Evolutionary conservation across 1,140 invertebrate genomes (phyloP).

Genomic region (Lepidostoma basale): DNA sequence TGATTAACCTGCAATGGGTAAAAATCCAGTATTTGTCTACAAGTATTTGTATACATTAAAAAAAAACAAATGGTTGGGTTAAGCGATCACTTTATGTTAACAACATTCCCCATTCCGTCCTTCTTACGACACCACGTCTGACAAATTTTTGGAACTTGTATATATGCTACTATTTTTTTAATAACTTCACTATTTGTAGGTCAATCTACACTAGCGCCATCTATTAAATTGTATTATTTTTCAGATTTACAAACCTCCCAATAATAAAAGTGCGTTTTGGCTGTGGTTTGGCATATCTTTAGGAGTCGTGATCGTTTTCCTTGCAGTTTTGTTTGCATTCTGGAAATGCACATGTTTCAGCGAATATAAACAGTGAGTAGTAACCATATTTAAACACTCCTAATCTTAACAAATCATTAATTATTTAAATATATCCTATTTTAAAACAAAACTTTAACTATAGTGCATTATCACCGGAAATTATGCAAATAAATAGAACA

Average conservation of each 20-base stretch:
- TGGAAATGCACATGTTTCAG: constrained; percentile 27
- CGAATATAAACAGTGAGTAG: constrained; percentile 27
- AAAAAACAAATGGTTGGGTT: background rate
- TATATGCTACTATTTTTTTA: too few species aligned
- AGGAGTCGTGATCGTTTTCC: constrained; percentile 22
- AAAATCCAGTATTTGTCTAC: too few species aligned
- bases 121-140: too few species aligned
- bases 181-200: too few species aligned
- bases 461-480: background rate
- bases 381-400: background rate
- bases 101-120: background rate
- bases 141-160: too few species aligned
- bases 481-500: background rate
- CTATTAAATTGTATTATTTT: background rate
- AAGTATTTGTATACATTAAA: too few species aligned
- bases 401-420: background rate
- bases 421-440: background rate
- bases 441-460: background rate
- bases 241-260: constrained; percentile 25
- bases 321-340: constrained; percentile 17
- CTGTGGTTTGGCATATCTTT: constrained; percentile 33
- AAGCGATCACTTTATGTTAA: too few species aligned
- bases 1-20: too few species aligned
- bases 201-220: too few species aligned
- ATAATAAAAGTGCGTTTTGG: constrained; percentile 6